These are phyloP conservation scores for Pseudonaja textilis DNA, from an alignment of 2,113 vertebrate genomes.

Conservation along the genomic window DNA sequence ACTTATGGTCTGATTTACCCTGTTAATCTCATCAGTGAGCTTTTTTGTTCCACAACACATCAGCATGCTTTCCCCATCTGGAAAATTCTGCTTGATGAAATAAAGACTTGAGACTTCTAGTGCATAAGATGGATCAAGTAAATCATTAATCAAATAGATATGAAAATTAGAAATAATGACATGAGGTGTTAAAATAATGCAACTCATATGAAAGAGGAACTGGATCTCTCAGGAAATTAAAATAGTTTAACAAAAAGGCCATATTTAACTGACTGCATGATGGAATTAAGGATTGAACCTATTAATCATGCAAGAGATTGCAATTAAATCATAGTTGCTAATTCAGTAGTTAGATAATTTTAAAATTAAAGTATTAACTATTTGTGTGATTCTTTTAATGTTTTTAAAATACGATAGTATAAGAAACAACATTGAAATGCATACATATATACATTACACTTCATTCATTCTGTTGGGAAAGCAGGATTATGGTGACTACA, in stretches of 20 bases:
- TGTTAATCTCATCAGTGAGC: slow-evolving; percentile 4
- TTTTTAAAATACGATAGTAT: slow-evolving; percentile 12
- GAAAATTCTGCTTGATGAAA: slow-evolving; percentile 39
- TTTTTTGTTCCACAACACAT: slow-evolving; percentile 25
- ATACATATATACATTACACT: not conserved
- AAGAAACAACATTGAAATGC: slow-evolving; percentile 1
- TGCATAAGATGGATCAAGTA: slow-evolving; percentile 62
- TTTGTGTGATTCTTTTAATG: slow-evolving; percentile 35
- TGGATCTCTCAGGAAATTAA: slow-evolving; percentile 72
- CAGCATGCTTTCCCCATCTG: slow-evolving; percentile 15
- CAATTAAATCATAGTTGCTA: slow-evolving; percentile 65
- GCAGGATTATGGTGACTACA: not conserved
- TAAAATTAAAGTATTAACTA: slow-evolving; percentile 59
- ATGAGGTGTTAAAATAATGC: slow-evolving; percentile 60
- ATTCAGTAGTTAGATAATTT: slow-evolving; percentile 54
- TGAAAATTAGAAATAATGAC: slow-evolving; percentile 67
- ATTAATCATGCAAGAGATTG: slow-evolving; percentile 68
- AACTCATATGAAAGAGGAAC: slow-evolving; percentile 59
- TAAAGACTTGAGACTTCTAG: slow-evolving; percentile 42
- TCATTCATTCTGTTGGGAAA: not conserved
- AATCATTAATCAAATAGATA: slow-evolving; percentile 67
- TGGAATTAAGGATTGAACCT: slow-evolving; percentile 64
- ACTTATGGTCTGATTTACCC: slow-evolving; percentile 16
- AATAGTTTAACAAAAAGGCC: slow-evolving; percentile 65
- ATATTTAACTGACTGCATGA: slow-evolving; percentile 61